Base-by-base conservation (phyloP, 2,888 invertebrate species). In the Gnatocerus cornutus region DNA sequence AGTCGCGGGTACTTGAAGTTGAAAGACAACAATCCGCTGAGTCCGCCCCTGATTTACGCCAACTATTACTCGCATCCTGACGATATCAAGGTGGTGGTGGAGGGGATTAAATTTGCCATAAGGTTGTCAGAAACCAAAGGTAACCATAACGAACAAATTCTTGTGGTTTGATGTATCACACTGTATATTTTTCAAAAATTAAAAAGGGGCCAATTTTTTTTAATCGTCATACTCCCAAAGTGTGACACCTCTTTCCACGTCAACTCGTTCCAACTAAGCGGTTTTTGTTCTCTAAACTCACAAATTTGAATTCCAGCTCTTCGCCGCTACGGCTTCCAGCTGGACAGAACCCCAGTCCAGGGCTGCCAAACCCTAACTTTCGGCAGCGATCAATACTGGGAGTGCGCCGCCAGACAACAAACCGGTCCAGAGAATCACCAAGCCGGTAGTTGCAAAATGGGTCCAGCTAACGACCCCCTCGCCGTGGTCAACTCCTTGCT, bases 21-120 rank as follows among this genome's bases (percentile, higher is more conserved):
- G 21, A 71, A 88, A 88, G 70, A 92, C 7, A 88, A 88, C 53
- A 91, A 98, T 85, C 97, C 98, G 0, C 86, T 92, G 50, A 91
- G 90, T 0, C 90, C 93, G 74, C 98, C 98, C 0, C 88, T 92
- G 77, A 96, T 98, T 64, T 92, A 92, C 79, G 95, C 95, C 29
- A 95, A 94, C 86, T 94, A 88, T 82, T 87, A 95, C 30, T 90
- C 91, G 0, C 90, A 93, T 76, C 90, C 92, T 0, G 90, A 93
- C 69, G 98, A 98, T 82, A 89, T 94, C 0, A 92, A 91, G 69
- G 90, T 90, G 0, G 85, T 96, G 29, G 88, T 95, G 6, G 95
- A 95, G 80, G 96, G 95, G 55, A 93, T 95, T 75, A 94, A 93
- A 81, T 91, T 95, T 79, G 90, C 91, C 5, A 87, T 95, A 56